Base-by-base conservation (phyloP, 1,140 invertebrate genomes). In the Drosophila tristis region DNA sequence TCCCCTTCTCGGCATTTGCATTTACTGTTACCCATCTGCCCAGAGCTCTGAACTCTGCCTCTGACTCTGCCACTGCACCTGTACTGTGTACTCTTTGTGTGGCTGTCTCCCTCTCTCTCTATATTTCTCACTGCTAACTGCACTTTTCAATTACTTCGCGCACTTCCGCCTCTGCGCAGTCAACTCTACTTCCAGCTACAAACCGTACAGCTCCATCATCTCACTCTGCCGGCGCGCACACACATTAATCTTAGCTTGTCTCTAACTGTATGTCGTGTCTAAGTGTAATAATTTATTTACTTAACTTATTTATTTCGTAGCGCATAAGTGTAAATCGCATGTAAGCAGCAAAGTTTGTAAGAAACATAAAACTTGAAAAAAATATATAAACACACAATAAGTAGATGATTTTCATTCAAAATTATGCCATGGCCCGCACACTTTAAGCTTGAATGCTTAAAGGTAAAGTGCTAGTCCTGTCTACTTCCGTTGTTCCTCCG, bases 291-390 rank as follows among this genome's bases (percentile, higher is more conserved):
- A 90, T 84, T 89, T 90, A 39, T 39, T 39, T 39, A 90, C 90
- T 90, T 61, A 74, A 71, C 66, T 80, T 70, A 65, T 71, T 72
- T 85, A 85, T 85, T 85, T 89, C 84, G 89, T 89, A 80, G 70
- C n/a, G 74, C 59, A 60, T 89, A 84, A 84, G 80, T 67, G 68
- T 66, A 55, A 62, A 60, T 80, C 73, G 66, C 60, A 62, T 85
- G 55, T 85, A 85, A 85, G 81, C 81, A 77, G 84, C 85, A 89
- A 89, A 47, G 84, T 89, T 89, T 89, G 23, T 49, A 87, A 89
- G 59, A 87, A 82, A 89, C 84, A 89, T 53, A 87, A 87, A 87
- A 87, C 57, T 42, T 48, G 61, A 89, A 89, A 84, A 84, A 87
- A 82, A 48, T 59, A 57, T 44, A 80, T 77, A 64, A 66, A 23